Percentiles rank a stretch among this genome's conserved stretches.
These are phyloP conservation scores for Momotus momota DNA, from an alignment of 2,797 vertebrate species.

Conservation along the genomic window DNA sequence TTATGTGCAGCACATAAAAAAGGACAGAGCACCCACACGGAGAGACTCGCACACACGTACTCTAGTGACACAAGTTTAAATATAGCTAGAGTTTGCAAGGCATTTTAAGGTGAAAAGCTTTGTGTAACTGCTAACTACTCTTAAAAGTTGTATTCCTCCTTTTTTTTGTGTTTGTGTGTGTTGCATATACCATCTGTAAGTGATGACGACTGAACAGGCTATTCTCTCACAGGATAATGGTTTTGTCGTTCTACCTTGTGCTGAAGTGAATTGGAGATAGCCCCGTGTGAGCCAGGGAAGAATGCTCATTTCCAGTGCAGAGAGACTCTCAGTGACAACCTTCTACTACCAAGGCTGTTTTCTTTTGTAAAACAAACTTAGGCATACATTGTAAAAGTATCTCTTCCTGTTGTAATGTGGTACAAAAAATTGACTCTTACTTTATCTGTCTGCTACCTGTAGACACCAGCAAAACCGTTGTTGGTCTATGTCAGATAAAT, in stretches of 20 bases:
- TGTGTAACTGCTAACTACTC: not conserved
- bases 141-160: not conserved
- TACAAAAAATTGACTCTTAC: not conserved
- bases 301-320: not conserved
- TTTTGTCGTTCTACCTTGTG: not conserved
- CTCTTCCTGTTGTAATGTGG: not conserved
- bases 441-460: not conserved
- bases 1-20: not conserved
- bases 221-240: not conserved
- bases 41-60: not conserved
- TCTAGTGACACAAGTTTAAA: not conserved
- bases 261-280: not conserved
- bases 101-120: conserved; percentile 42
- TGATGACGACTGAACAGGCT: not conserved
- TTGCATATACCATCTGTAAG: not conserved
- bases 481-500: not conserved
- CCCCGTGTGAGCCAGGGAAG: not conserved
- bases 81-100: not conserved
- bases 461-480: not conserved
- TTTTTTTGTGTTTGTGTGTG: not conserved
- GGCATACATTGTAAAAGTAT: not conserved
- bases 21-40: not conserved
- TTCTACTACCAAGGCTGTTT: not conserved
- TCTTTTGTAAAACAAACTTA: not conserved
- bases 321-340: not conserved